Base-by-base conservation (phyloP, 2,797 vertebrate genomes). In the Cryptoprocta ferox region DNA sequence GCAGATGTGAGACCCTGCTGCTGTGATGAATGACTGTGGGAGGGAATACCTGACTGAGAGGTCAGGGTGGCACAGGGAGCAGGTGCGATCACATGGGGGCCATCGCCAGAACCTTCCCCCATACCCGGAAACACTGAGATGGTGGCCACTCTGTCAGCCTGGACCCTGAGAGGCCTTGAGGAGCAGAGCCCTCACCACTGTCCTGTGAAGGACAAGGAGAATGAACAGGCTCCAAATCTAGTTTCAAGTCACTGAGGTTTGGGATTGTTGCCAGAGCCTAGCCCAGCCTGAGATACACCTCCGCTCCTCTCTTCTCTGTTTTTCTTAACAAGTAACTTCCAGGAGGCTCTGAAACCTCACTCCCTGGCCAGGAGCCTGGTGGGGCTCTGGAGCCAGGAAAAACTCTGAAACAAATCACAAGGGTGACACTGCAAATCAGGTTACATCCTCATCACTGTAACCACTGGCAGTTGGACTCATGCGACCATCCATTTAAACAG, bases 241-340 rank as follows among this genome's bases (percentile, higher is more conserved):
- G 70, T 53, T 75, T 79, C 15, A 50, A 56, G 89, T 14, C 71
- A n/a, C 79, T 79, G 28, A 66, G 56, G 35, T 61, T n/a, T 88
- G 19, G 35, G 24, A 13, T 79, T 79, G 39, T 68, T 28, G 35
- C 71, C 21, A 50, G 26, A 78, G 59, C 26, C 73, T 39, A 61
- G 28, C 32, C 73, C 37, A 35, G 4, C n/a, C 65, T 26, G 14
- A 50, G 48, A 3, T 19, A 6, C 28, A 19, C 14, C 39, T 80
- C 65, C 42, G 19, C 5, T 50, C 8, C 42, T 39, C 26, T 15
- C 68, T 73, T 63, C 80, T 87, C 14, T 50, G 0, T 48, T 66
- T 80, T 88, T 56, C 82, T 75, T 70, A 48, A 73, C 12, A 86
- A 80, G 28, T 73, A 83, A 86, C 50, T 92, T 79, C 42, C 37